Evolutionary conservation across 2,797 vertebrate species (phyloP).

Genomic region (Erpetoichthys calabaricus): DNA sequence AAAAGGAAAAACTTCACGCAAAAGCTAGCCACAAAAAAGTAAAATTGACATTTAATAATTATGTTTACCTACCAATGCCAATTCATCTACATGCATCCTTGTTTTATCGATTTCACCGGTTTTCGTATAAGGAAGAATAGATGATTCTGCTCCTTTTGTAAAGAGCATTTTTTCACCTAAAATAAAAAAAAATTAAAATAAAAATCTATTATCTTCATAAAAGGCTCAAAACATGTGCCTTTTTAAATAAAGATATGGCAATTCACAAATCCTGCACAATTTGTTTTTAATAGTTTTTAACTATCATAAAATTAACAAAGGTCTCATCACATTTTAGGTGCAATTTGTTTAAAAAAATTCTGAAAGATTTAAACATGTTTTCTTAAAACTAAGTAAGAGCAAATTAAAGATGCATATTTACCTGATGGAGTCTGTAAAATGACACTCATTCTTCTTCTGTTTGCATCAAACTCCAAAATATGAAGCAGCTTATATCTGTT

Average conservation of each 20-base stretch:
- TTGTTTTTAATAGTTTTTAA: too few relatives aligned
- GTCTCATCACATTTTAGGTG: background rate
- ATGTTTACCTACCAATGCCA: constrained; percentile 71
- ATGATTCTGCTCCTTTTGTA: constrained; percentile 92
- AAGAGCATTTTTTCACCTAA: constrained; percentile 78
- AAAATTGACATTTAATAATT: too few relatives aligned
- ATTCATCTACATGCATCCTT: constrained; percentile 85
- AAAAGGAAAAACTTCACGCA: too few relatives aligned
- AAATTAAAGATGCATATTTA: constrained; percentile 30
- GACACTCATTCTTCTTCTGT: constrained; percentile 91
- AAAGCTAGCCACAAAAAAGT: too few relatives aligned
- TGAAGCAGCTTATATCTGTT: constrained; percentile 82
- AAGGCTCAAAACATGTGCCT: too few relatives aligned
- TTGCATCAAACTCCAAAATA: constrained; percentile 83
- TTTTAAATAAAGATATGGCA: background rate
- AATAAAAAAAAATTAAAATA: constrained; percentile 9
- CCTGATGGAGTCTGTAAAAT: constrained; percentile 80
- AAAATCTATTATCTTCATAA: too few relatives aligned
- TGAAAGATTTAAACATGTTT: background rate
- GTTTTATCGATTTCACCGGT: constrained; percentile 87
- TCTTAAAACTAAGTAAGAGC: constrained; percentile 11
- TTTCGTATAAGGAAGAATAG: constrained; percentile 70
- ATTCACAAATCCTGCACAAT: background rate
- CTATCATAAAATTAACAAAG: too few relatives aligned
- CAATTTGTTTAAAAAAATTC: constrained; percentile 4